These are phyloP conservation scores for Myathropa florea DNA, from an alignment of 2,888 invertebrate genomes.

Conservation along the genomic window DNA sequence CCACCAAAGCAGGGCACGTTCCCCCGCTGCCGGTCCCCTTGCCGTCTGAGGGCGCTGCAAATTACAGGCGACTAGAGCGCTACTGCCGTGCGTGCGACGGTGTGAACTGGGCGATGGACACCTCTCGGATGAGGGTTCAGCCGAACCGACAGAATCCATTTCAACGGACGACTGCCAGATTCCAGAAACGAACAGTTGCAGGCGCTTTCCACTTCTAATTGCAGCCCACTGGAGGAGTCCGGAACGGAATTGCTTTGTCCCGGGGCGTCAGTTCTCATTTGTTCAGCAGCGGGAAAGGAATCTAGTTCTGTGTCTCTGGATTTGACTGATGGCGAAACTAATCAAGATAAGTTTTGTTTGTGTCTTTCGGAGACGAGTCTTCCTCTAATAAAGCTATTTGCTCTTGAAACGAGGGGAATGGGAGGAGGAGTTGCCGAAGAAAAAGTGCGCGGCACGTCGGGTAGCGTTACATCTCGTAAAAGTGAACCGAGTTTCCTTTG, in stretches of 20 bases:
- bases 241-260: slow-evolving; percentile 67
- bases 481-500: slow-evolving; percentile 18
- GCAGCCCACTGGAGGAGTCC: slow-evolving; percentile 44
- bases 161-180: slow-evolving; percentile 32
- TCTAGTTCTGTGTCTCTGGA: slow-evolving; percentile 48
- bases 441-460: neutral
- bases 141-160: neutral
- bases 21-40: neutral
- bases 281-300: slow-evolving; percentile 20
- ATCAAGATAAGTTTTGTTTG: slow-evolving; percentile 46
- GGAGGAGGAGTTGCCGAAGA: too few relatives aligned
- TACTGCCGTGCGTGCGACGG: slow-evolving; percentile 56
- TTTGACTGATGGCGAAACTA: slow-evolving; percentile 65
- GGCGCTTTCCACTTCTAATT: slow-evolving; percentile 59
- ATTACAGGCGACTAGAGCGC: slow-evolving; percentile 46
- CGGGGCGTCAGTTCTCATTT: slow-evolving; percentile 51
- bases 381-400: slow-evolving; percentile 54
- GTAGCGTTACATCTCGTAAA: slow-evolving; percentile 36
- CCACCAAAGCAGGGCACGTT: slow-evolving; percentile 41
- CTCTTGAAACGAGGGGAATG: slow-evolving; percentile 25
- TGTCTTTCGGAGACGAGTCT: neutral
- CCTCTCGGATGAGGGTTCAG: slow-evolving; percentile 43
- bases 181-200: slow-evolving; percentile 35
- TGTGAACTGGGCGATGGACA: slow-evolving; percentile 50
- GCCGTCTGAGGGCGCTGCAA: slow-evolving; percentile 37